Percentiles rank a stretch among this genome's conserved stretches.
Conservation (phyloP, 2,888 invertebrate species). For the Sycophila texana region DNA sequence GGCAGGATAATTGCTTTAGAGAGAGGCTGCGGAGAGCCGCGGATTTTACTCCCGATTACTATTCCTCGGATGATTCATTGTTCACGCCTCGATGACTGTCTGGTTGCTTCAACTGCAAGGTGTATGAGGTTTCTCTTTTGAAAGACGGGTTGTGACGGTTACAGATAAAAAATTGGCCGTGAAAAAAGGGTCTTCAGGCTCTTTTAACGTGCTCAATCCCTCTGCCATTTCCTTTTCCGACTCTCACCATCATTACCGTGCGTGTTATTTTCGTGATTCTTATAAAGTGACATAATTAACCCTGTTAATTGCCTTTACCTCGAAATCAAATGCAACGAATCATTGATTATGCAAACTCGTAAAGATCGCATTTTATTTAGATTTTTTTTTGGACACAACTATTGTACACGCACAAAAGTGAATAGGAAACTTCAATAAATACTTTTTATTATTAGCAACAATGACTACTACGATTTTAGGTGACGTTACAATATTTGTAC, state of each 20-base stretch:
- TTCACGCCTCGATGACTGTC: not conserved
- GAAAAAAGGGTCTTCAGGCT: constrained; percentile 35
- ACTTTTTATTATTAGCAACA: too few relatives aligned
- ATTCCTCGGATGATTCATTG: not conserved
- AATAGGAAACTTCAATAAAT: too few relatives aligned
- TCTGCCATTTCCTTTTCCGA: constrained; percentile 57
- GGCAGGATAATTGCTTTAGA: not conserved
- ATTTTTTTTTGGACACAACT: too few relatives aligned
- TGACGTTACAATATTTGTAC: too few relatives aligned
- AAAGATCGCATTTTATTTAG: not conserved
- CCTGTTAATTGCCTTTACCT: constrained; percentile 49
- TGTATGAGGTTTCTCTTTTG: not conserved
- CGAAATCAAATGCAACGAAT: constrained; percentile 41
- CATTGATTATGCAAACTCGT: constrained; percentile 37
- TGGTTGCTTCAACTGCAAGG: constrained; percentile 30
- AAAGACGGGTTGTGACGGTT: constrained; percentile 36
- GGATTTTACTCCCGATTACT: not conserved
- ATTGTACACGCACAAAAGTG: too few relatives aligned
- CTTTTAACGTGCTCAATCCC: constrained; percentile 52
- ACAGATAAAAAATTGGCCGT: constrained; percentile 34
- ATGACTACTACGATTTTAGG: too few relatives aligned
- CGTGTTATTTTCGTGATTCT: constrained; percentile 42
- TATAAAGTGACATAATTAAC: constrained; percentile 43
- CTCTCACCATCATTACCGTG: constrained; percentile 55
- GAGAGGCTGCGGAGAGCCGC: not conserved